Conservation (phyloP, 2,113 vertebrate genomes). For the Craseonycteris thonglongyai region DNA sequence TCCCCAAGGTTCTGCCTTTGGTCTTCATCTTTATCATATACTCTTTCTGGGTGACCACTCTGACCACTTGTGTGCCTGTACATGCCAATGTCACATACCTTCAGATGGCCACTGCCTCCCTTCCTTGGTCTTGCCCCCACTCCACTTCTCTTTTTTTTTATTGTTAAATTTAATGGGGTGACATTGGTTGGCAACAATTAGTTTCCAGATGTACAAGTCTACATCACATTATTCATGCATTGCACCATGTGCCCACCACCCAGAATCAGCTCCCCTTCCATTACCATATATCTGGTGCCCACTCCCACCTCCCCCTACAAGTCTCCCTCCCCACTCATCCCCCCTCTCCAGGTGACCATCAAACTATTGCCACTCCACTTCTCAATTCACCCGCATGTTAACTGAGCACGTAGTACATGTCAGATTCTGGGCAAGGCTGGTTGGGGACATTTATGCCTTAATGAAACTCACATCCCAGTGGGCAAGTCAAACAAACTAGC, state of each 20-base stretch:
- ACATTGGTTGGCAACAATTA: too few species aligned
- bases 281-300: too few species aligned
- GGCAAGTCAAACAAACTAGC: not conserved
- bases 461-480: not conserved
- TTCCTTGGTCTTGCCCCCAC: not conserved
- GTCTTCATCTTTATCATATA: not conserved
- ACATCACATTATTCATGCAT: too few species aligned
- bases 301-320: too few species aligned
- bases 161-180: too few species aligned
- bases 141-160: not conserved
- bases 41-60: not conserved
- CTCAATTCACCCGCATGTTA: accelerated
- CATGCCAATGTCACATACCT: not conserved
- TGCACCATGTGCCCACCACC: too few species aligned
- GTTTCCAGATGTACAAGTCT: too few species aligned
- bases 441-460: not conserved
- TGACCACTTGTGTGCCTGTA: accelerated
- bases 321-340: too few species aligned
- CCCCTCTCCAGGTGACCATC: too few species aligned
- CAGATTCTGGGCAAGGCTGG: not conserved
- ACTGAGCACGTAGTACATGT: not conserved
- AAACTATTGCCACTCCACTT: too few species aligned
- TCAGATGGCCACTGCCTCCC: not conserved
- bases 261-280: too few species aligned
- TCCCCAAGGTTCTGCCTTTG: not conserved